Evolutionary conservation across 2,888 invertebrate species (phyloP), one percentile per base, ranked within the genome.

Genomic region (Drosophila melanosoma): DNA sequence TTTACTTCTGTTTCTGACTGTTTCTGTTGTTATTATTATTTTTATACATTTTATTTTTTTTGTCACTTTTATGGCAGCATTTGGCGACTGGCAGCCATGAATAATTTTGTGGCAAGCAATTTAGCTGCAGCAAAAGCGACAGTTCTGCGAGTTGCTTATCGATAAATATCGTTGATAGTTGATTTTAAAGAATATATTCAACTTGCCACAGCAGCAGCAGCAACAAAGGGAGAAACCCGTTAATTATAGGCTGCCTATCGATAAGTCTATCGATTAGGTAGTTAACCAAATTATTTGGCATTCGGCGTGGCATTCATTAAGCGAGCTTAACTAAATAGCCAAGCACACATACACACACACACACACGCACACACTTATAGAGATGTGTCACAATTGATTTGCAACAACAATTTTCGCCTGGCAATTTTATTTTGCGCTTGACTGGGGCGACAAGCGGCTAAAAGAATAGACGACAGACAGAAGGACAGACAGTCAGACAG

Each of bases 341-440:
- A 72, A 65, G 45, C 49, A 59, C 62, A 68, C 67, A 40, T 51
- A 61, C 64, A n/a, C 63, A 38, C 48, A 42, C 33, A 32, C 32
- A 32, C 32, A 32, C 32, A 32, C 8, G 26, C 32, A 33, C 29
- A 53, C 11, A 53, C 12, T 32, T 11, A 36, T 12, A 15, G 26
- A 49, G 62, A 76, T 69, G 62, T 76, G 74, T 79, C 79, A 76
- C 54, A 80, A 80, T 77, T 80, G 80, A 80, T 80, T 80, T 78
- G 80, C 67, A 69, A 74, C 53, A 71, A 65, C 70, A 73, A 70
- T 68, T 68, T 60, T 32, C 48, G 69, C 33, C 45, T 26, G 68
- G 57, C 72, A 69, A 69, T 57, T 57, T 38, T 11, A 36, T 35
- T 60, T 20, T 42, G 23, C 51, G 51, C 7, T 59, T 51, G 58